A percentile compares a stretch with the other conserved stretches of the same genome.
phyloP scores from a whole-genome alignment of 2,113 vertebrate genomes.

The Capricornis sumatraensis region DNA sequence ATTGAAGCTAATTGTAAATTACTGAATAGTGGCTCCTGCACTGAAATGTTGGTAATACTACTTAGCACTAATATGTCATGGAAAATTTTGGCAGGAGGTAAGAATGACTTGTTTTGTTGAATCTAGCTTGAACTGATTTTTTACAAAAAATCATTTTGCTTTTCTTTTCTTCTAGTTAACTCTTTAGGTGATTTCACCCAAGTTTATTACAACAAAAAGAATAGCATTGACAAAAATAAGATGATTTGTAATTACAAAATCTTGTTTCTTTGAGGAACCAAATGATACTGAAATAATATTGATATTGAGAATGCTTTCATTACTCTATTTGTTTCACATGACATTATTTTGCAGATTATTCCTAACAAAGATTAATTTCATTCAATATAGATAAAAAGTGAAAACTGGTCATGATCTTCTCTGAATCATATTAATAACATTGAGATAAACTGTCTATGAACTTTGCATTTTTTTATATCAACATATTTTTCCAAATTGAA shows the following conservation, averaged over 20 bases:
- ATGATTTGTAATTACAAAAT: neutral
- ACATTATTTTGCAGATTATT: neutral
- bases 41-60: neutral
- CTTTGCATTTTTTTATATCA: neutral
- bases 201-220: neutral
- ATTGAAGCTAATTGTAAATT: neutral
- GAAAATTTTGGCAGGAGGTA: neutral
- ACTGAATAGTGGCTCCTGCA: neutral
- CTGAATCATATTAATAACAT: neutral
- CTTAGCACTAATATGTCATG: neutral
- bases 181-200: neutral
- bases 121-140: neutral
- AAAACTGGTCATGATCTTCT: neutral
- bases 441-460: neutral
- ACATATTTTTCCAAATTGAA: neutral
- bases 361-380: neutral
- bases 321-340: neutral
- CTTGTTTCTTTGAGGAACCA: neutral
- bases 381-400: neutral
- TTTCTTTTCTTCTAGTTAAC: neutral
- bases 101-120: neutral
- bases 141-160: neutral
- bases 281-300: neutral
- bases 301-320: neutral
- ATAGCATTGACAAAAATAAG: neutral